Base-by-base conservation (phyloP, 2,113 vertebrate genomes). In the Setophaga coronata region DNA sequence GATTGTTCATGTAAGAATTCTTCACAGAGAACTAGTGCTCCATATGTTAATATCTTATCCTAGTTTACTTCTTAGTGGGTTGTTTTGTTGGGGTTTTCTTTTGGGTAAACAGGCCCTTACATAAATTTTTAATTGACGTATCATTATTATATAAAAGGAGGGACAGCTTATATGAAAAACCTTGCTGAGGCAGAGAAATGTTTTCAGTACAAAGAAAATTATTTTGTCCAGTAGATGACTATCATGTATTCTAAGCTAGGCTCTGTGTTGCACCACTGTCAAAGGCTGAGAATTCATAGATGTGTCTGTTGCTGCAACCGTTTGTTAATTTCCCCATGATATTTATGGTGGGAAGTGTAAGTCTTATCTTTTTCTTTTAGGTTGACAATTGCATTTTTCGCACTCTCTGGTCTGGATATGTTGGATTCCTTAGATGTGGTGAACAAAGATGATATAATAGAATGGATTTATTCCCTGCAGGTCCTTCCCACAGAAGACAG, bases 401-500 rank as follows among this genome's bases (percentile, higher is more conserved):
- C 99, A 3, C 98, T 99, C 77, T 99, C 99, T 82, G 99, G 99
- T 62, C 98, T 99, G 78, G 99, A 99, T 97, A 99, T 99, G 96
- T 98, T 99, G 97, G 99, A 99, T 93, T 98, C 99, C 89, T 98
- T 99, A 97, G 99, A 99, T 97, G 98, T 99, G 92, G 98, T 99
- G 81, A 99, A 99, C 96, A 99, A 98, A 95, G 98, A 98, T 62
- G 92, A 98, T 56, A 98, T 99, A 97, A 99, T 99, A 95, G 99
- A 99, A 96, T 99, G 99, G 99, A 99, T 99, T 97, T 99, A 99
- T 97, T 99, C 99, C n/a, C 97, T 99, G 29, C 99, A 99, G 94
- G 99, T 99, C 91, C 98, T 99, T 96, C 99, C 99, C 94, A 98
- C 99, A 96, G 99, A 99, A 97, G 99, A 99, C 94, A 98, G 99